A percentile compares a stretch with the other conserved stretches of the same genome.
These are phyloP conservation scores for Symphodus melops DNA, from an alignment of 2,113 vertebrate genomes.

Conservation along the genomic window DNA sequence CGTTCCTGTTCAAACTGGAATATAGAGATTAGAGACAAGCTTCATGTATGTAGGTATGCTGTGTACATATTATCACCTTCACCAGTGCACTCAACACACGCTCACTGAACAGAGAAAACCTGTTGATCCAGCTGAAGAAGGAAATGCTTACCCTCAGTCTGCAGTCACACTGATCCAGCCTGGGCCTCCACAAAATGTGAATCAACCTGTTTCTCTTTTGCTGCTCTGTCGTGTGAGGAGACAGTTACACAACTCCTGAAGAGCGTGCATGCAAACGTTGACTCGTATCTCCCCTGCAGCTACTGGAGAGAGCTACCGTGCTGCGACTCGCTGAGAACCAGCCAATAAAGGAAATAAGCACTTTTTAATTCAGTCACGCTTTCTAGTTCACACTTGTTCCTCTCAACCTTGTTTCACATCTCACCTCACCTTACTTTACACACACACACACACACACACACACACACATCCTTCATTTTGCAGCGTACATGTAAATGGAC, in stretches of 20 bases:
- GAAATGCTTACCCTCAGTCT: background rate
- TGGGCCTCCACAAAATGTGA: background rate
- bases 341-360: conserved; percentile 4
- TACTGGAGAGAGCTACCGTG: conserved; percentile 2
- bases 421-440: background rate
- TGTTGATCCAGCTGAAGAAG: background rate
- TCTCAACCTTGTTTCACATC: background rate
- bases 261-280: background rate
- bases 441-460: background rate
- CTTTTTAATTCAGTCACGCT: conserved; percentile 13
- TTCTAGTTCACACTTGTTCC: conserved; percentile 33
- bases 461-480: background rate
- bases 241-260: background rate
- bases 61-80: no score
- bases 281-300: conserved; percentile 5
- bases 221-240: background rate
- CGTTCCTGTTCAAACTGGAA: background rate
- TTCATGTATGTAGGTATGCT: background rate
- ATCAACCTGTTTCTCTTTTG: conserved; percentile 3
- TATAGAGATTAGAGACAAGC: background rate
- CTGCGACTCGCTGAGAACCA: conserved; percentile 13
- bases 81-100: background rate
- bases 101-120: background rate
- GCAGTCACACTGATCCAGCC: background rate
- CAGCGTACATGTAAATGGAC: no score